Evolutionary conservation across 2,113 vertebrate genomes (phyloP), one percentile per base, ranked within the genome.

Genomic region (Leucopsar rothschildi): DNA sequence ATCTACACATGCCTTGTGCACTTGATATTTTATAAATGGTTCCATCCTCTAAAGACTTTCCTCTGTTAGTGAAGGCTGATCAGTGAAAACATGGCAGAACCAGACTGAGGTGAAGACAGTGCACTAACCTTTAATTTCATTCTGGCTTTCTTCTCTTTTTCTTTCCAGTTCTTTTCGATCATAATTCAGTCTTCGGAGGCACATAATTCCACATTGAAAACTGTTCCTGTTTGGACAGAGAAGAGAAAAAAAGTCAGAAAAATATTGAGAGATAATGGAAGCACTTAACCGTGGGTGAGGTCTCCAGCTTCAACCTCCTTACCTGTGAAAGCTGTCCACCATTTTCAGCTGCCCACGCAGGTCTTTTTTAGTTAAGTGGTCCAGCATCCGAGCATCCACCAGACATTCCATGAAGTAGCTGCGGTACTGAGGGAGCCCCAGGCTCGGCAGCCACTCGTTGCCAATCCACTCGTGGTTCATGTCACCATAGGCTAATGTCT

Each of bases 381-480:
- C 99, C 28, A 99, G 98, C 99, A 99, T 99, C 15, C 99, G 98
- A 25, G 99, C 99, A n/a, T 99, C 99, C 59, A 99, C 99, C 47
- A 99, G 98, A 76, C 99, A 99, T 95, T 99, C 99, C 99, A 99
- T 99, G 97, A 99, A 99, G 90, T 99, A 99, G 95, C 99, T 99
- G 64, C 99, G 99, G 92, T 99, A 99, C 97, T 99, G 99, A 0
- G 99, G 99, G 40, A 99, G 93, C 20, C 99, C 99, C 88, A 99
- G 98, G 61, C 98, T 99, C 13, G 99, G 99, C 52, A 99, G 98
- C 99, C 99, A 99, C 95, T 99, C 99, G 0, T 99, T 99, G 50
- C 99, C 99, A 5, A 99, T 99, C 99, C 99, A 99, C 97, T 99
- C 99, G 2, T 99, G 99, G 97, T 99, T 99, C 99, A 99, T 99